Conservation (phyloP, 2,888 invertebrate genomes). For the Nezara viridula region DNA sequence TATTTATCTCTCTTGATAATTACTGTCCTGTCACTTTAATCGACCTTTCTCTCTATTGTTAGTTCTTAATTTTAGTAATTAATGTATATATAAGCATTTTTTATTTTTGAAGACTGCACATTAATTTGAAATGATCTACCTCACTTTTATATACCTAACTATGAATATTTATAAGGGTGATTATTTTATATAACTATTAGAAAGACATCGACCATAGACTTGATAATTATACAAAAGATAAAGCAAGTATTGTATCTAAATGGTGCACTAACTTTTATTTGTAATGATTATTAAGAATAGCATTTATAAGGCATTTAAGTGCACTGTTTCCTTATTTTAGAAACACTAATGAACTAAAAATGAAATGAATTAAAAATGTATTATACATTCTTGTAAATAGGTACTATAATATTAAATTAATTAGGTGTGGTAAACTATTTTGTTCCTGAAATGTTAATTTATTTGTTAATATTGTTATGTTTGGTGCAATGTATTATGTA, state of each 20-base stretch:
- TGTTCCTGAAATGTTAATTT: slow-evolving; percentile 29
- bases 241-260: neutral
- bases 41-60: neutral
- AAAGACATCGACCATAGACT: slow-evolving; percentile 24
- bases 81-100: slow-evolving; percentile 6
- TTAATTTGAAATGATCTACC: slow-evolving; percentile 38
- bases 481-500: slow-evolving; percentile 7
- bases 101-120: slow-evolving; percentile 43
- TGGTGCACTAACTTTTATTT: slow-evolving; percentile 9
- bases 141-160: slow-evolving; percentile 27
- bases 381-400: slow-evolving; percentile 10
- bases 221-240: neutral
- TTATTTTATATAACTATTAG: slow-evolving; percentile 15
- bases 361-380: neutral
- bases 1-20: neutral
- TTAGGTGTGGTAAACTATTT: slow-evolving; percentile 35
- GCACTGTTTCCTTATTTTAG: slow-evolving; percentile 11
- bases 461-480: slow-evolving; percentile 15
- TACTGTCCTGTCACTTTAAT: neutral
- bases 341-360: neutral
- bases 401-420: slow-evolving; percentile 1
- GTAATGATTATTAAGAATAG: neutral
- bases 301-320: neutral
- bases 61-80: slow-evolving; percentile 25
- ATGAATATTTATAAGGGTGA: slow-evolving; percentile 21